Evolutionary conservation across 30 jellyfish, hydroid and myxozoan species (phyloP).

Genomic region (Calvadosia cruxmelitensis): DNA sequence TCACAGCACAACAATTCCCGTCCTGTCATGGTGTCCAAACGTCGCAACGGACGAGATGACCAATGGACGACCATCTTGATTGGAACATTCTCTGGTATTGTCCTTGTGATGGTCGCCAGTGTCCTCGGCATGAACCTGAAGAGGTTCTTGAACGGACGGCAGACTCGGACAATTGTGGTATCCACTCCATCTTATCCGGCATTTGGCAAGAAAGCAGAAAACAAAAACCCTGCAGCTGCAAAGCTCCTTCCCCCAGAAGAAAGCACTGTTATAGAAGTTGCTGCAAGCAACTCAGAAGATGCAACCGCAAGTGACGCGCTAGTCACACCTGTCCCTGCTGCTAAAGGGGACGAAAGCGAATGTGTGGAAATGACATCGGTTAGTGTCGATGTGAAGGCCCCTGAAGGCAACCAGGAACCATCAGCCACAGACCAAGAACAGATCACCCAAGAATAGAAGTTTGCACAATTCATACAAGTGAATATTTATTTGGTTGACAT

Average conservation of each 20-base stretch:
- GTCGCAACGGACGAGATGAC: conserved; percentile 6
- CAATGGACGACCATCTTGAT: conserved; percentile 53
- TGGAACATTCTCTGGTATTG: conserved; percentile 51
- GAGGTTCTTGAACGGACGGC: not conserved
- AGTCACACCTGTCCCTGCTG: conserved; percentile 21
- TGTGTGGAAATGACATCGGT: conserved; percentile 10
- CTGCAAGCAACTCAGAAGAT: not conserved
- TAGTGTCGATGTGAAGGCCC: conserved; percentile 15
- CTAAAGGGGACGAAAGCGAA: conserved; percentile 16
- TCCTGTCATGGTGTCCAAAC: conserved; percentile 1
- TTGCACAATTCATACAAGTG: no score
- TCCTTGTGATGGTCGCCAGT: conserved; percentile 21
- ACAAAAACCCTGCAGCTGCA: no score
- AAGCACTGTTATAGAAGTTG: not conserved
- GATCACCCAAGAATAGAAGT: no score
- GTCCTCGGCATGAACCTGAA: conserved; percentile 29
- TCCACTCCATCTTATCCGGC: conserved; percentile 22
- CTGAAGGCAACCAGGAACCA: conserved; percentile 27
- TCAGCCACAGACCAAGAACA: conserved; percentile 18
- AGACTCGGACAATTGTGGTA: not conserved
- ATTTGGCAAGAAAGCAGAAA: conserved; percentile 4
- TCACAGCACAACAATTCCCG: not conserved
- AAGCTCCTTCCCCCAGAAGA: conserved; percentile 5
- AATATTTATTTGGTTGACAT: no score
- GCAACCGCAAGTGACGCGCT: conserved; percentile 1